phyloP scores from a whole-genome alignment of 2,113 vertebrate species.

The Macaca mulatta region DNA sequence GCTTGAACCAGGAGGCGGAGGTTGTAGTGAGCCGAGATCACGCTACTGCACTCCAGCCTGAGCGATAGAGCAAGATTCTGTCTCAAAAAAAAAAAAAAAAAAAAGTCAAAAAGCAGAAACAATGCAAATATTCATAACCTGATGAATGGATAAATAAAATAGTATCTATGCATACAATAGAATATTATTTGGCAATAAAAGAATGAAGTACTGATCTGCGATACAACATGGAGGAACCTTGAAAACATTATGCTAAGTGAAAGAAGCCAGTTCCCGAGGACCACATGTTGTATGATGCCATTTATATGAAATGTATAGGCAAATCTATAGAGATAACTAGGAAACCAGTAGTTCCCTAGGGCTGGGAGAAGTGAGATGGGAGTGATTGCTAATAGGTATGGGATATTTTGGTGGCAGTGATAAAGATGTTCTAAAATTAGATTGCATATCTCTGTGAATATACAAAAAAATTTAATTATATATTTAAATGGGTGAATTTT shows the following conservation, averaged over 20 bases:
- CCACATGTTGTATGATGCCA: not conserved
- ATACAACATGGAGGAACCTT: not conserved
- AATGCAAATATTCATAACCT: not conserved
- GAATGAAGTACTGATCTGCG: not conserved
- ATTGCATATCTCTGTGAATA: not conserved
- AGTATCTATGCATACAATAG: not conserved
- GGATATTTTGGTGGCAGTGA: not conserved
- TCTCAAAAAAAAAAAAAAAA: no score
- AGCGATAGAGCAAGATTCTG: no score
- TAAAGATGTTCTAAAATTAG: conserved; percentile 27
- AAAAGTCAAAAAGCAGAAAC: not conserved
- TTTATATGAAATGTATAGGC: not conserved
- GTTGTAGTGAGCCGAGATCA: no score
- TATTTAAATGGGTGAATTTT: not conserved
- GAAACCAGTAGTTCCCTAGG: not conserved
- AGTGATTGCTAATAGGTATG: not conserved
- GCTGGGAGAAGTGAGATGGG: not conserved
- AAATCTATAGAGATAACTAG: not conserved
- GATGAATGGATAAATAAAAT: not conserved
- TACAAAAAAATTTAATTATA: not conserved
- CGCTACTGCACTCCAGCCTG: no score
- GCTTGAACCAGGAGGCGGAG: no score
- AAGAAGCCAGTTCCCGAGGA: not conserved
- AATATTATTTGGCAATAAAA: not conserved
- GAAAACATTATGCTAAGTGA: not conserved